These are phyloP conservation scores for Remorina albescens DNA, from an alignment of 2,797 vertebrate genomes.

Conservation along the genomic window DNA sequence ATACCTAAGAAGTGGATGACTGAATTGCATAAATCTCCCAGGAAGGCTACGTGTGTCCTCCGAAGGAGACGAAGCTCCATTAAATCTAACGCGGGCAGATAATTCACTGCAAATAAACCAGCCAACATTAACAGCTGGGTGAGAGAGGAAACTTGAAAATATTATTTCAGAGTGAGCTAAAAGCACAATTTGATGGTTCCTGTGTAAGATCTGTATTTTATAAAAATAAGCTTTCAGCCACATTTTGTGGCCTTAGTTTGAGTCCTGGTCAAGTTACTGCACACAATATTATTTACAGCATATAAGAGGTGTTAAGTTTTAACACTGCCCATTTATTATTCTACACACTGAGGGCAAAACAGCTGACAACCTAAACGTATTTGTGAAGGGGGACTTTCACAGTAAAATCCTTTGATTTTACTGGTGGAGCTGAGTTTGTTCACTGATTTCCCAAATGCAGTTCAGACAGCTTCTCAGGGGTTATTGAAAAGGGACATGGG, in stretches of 20 bases:
- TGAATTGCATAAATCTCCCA: constrained; percentile 15
- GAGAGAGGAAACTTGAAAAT: no score
- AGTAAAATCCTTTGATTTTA: neutral
- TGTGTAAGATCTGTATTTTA: neutral
- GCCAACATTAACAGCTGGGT: neutral
- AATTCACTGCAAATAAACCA: constrained; percentile 6
- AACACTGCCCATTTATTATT: no score
- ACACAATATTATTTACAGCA: no score
- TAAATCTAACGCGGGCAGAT: constrained; percentile 29
- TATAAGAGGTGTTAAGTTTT: no score
- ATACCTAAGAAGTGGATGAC: constrained; percentile 31
- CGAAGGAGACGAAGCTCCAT: constrained; percentile 20
- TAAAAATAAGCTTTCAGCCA: neutral
- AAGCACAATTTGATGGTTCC: neutral
- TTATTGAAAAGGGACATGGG: neutral
- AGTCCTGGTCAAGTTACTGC: no score
- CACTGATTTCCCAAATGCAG: neutral
- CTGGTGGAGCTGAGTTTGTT: neutral
- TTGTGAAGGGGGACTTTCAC: neutral
- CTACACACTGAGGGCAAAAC: no score
- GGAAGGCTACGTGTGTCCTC: constrained; percentile 18
- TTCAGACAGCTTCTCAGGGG: neutral
- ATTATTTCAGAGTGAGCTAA: neutral
- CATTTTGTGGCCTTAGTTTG: no score
- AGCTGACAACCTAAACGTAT: no score